Evolutionary conservation across 2,888 invertebrate species (phyloP), one percentile per base, ranked within the genome.

Genomic region (Hypselothyrea guttata): DNA sequence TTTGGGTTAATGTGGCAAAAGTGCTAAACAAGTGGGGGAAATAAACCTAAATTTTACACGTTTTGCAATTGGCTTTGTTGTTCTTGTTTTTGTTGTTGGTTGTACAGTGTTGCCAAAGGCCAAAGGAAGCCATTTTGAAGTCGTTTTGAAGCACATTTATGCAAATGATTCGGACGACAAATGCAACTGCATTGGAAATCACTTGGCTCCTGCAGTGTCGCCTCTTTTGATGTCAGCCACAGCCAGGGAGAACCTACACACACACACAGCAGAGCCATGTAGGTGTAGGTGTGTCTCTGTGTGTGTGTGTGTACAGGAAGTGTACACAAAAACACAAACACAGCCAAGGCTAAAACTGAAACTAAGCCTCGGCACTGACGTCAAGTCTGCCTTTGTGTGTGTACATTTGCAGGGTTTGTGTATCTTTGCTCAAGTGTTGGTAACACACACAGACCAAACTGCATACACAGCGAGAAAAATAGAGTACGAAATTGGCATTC

Each of bases 121-220:
- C 59, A 56, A 60, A 73, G 67, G 51, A 55, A 18, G 38, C 47
- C 55, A 79, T 57, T 60, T 76, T 71, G 51, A 55, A 18, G 38
- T 45, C 55, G 76, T 57, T 71, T 62, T 40, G 54, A 52, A 60
- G 58, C 51, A 51, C 61, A 78, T 60, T 64, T 75, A 77, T 77
- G 77, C 77, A 77, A 77, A 77, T 77, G 60, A 55, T 38, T 64
- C 28, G 55, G 16, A 46, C 56, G 71, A 74, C 71, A 71, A 57
- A 71, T 65, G 72, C 76, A 76, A 76, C 77, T 78, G 77, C 83
- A 78, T 83, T 78, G 83, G 58, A 83, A 78, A 78, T 83, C 77
- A 78, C 81, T 78, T 75, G 78, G 60, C 72, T 34, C 46, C 51
- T 34, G 7, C 8, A 34, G 38, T 28, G 7, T 8, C 18, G 7